Evolutionary conservation across 2,113 vertebrate species (phyloP), one percentile per base, ranked within the genome.

Genomic region (Poecile atricapillus): DNA sequence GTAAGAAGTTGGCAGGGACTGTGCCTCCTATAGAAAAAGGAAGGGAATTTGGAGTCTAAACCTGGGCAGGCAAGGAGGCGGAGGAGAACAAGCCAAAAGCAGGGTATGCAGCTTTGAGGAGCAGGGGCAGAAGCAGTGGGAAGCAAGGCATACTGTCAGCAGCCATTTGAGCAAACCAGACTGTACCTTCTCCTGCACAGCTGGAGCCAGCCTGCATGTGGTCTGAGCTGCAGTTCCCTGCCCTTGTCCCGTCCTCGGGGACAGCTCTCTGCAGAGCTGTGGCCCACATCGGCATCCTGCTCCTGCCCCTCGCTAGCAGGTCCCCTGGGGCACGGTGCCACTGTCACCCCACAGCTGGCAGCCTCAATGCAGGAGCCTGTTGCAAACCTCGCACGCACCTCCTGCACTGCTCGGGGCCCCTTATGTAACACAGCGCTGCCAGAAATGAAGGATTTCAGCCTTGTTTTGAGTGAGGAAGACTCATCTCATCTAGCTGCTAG

Each of bases 191-290:
- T 19, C 92, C 62, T 24, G 73, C 94, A 22, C 94, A 97, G 94
- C 92, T 92, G 95, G 92, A 93, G 79, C 20, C 88, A 55, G n/a
- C 30, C 94, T 14, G 92, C 88, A 19, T 77, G 90, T 9, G 87
- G 83, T 53, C 93, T 43, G 18, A 35, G 85, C 18, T 33, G 75
- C 94, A 50, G 33, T 7, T 46, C 18, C 37, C 83, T 95, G 92
- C 76, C 92, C 90, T 96, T 96, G 94, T 53, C 67, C 79, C 20
- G 83, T 90, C 88, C 91, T 93, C 52, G 7, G 96, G 88, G 94
- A 86, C 63, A 33, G 67, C 55, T 3, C 58, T 84, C 67, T 27
- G 90, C 93, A 39, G 89, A 69, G 50, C 64, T 1, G 55, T 30
- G 71, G 41, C 77, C 81, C 73, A 43, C 71, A 27, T 77, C 14